phyloP scores from a whole-genome alignment of 2,888 invertebrate species.

The Cryptocephalus primarius region DNA sequence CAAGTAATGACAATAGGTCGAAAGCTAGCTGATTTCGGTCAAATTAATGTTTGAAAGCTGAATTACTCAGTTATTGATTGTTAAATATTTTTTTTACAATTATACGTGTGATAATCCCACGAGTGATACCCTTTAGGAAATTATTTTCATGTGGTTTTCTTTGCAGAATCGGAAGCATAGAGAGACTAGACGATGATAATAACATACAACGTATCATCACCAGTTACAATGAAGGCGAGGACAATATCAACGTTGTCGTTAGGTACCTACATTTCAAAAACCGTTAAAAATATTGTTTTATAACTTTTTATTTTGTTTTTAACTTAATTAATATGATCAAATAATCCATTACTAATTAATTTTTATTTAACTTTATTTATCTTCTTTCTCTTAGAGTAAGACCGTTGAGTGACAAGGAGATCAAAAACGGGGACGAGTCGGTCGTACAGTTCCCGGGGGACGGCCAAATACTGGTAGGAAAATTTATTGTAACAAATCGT shows the following conservation, averaged over 20 bases:
- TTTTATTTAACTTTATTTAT: no score
- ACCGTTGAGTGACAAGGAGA: constrained; percentile 68
- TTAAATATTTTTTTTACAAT: no score
- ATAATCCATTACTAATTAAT: no score
- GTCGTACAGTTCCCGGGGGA: constrained; percentile 79
- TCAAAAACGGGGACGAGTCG: constrained; percentile 53
- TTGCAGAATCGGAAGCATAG: constrained; percentile 39
- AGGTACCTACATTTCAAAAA: constrained; percentile 47
- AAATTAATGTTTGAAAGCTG: no score
- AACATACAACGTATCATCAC: constrained; percentile 37
- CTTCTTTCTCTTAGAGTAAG: no score
- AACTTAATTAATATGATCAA: no score
- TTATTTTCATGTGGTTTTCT: neutral
- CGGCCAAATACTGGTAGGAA: constrained; percentile 61
- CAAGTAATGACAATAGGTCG: no score
- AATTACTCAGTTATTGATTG: no score
- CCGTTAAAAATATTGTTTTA: neutral
- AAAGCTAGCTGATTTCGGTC: no score
- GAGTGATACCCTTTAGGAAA: no score
- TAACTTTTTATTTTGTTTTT: no score
- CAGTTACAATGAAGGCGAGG: constrained; percentile 50
- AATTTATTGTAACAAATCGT: neutral
- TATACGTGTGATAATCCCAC: no score
- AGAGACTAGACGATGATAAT: constrained; percentile 38
- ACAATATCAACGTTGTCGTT: constrained; percentile 83